Conservation (phyloP, 2,888 invertebrate genomes). For the Caenorhabditis sp. region DNA sequence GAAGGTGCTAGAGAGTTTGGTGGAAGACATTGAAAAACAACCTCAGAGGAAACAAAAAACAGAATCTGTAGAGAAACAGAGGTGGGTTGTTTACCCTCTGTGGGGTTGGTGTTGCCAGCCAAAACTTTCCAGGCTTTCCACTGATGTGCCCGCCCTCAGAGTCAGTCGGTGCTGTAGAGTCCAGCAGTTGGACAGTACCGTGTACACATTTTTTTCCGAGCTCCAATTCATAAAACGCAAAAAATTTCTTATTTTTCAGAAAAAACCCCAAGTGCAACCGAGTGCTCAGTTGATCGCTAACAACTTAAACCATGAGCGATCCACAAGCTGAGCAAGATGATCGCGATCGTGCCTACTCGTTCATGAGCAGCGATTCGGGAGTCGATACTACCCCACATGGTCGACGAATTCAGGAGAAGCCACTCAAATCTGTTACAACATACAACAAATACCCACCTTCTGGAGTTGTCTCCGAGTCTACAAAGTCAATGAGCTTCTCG, state of each 20-base stretch:
- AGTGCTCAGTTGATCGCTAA: conserved; percentile 47
- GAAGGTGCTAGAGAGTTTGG: conserved; percentile 52
- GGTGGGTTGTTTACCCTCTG: conserved; percentile 47
- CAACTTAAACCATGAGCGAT: conserved; percentile 47
- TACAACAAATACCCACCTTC: conserved; percentile 60
- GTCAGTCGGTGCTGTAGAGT: conserved; percentile 23
- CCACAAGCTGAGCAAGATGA: conserved; percentile 56
- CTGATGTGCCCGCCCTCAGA: conserved; percentile 29
- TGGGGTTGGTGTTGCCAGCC: conserved; percentile 33
- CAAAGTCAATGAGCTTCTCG: conserved; percentile 65
- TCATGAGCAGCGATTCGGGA: conserved; percentile 68
- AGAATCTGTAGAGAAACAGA: conserved; percentile 57
- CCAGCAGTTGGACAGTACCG: not conserved
- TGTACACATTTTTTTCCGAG: not conserved
- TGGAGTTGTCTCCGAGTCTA: conserved; percentile 50
- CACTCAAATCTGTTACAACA: conserved; percentile 47
- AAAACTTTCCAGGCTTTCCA: conserved; percentile 40
- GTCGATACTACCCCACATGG: conserved; percentile 58
- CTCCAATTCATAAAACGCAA: not conserved
- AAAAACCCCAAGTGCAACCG: conserved; percentile 4
- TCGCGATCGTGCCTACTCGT: conserved; percentile 65
- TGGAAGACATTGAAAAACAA: conserved; percentile 53
- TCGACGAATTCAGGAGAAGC: conserved; percentile 34
- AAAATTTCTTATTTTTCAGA: not conserved
- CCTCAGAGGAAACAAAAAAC: conserved; percentile 51